Conservation (phyloP, 2,888 invertebrate genomes). For the Notocelia uddmanniana region DNA sequence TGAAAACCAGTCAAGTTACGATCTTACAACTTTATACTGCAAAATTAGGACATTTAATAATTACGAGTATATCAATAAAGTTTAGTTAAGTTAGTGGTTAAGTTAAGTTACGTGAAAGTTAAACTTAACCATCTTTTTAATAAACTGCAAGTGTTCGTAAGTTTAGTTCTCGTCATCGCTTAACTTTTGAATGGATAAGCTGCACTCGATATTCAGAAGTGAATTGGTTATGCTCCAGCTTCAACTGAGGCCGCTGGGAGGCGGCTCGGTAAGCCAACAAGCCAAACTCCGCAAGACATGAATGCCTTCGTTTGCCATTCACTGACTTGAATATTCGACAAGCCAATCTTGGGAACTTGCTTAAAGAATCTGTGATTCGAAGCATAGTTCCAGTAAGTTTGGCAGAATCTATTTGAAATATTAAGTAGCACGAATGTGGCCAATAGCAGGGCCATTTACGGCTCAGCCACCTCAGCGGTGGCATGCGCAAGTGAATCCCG, state of each 20-base stretch:
- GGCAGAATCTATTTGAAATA: not conserved
- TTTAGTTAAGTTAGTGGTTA: too few relatives aligned
- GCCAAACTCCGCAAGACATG: not conserved
- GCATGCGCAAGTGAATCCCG: too few relatives aligned
- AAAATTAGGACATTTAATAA: too few relatives aligned
- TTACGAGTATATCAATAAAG: too few relatives aligned
- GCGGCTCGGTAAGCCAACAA: not conserved
- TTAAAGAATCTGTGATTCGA: constrained; percentile 1
- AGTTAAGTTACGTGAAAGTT: too few relatives aligned
- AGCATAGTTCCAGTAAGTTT: constrained; percentile 9
- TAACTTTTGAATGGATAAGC: not conserved
- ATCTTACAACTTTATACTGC: too few relatives aligned
- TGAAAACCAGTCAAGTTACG: too few relatives aligned
- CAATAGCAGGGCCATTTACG: too few relatives aligned
- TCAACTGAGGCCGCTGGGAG: not conserved
- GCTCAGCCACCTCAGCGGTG: too few relatives aligned
- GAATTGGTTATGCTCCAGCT: not conserved
- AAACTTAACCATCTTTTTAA: too few relatives aligned
- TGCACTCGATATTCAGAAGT: not conserved
- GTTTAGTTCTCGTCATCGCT: not conserved
- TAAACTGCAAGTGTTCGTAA: too few relatives aligned
- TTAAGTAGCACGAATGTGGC: not conserved
- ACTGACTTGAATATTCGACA: constrained; percentile 8
- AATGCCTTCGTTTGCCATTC: constrained; percentile 20
- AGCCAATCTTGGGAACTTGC: constrained; percentile 5